phyloP scores from a whole-genome alignment of 2,113 vertebrate species.

The Dermatemys mawii region DNA sequence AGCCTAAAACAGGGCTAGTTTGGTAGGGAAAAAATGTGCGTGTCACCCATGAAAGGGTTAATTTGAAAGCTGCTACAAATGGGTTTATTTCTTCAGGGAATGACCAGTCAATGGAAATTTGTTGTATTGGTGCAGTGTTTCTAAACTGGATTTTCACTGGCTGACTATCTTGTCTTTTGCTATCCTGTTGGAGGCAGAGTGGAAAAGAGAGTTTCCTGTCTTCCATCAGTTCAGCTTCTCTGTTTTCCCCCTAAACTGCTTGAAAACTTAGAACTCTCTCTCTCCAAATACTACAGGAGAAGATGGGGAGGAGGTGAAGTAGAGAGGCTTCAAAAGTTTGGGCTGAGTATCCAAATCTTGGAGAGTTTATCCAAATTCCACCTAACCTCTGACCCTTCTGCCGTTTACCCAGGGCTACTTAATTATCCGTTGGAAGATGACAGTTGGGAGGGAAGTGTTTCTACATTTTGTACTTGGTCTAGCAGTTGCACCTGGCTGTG shows the following conservation, averaged over 20 bases:
- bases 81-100: background rate
- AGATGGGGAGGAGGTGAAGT: background rate
- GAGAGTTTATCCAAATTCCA: slow-evolving; percentile 25
- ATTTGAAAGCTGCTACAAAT: background rate
- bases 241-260: background rate
- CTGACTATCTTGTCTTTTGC: background rate
- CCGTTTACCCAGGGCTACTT: slow-evolving; percentile 29
- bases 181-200: background rate
- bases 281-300: background rate
- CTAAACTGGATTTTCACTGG: background rate
- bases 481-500: background rate
- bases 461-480: background rate
- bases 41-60: background rate
- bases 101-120: background rate
- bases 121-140: background rate
- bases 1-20: fast-evolving
- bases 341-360: background rate
- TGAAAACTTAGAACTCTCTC: background rate
- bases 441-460: slow-evolving; percentile 28
- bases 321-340: slow-evolving; percentile 38
- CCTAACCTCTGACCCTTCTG: slow-evolving; percentile 29
- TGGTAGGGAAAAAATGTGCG: background rate
- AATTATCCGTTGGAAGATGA: slow-evolving; percentile 4
- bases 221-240: background rate
- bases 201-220: background rate